Evolutionary conservation across 2,888 invertebrate genomes (phyloP), one percentile per base, ranked within the genome.

Genomic region (Adelphocoris suturalis): DNA sequence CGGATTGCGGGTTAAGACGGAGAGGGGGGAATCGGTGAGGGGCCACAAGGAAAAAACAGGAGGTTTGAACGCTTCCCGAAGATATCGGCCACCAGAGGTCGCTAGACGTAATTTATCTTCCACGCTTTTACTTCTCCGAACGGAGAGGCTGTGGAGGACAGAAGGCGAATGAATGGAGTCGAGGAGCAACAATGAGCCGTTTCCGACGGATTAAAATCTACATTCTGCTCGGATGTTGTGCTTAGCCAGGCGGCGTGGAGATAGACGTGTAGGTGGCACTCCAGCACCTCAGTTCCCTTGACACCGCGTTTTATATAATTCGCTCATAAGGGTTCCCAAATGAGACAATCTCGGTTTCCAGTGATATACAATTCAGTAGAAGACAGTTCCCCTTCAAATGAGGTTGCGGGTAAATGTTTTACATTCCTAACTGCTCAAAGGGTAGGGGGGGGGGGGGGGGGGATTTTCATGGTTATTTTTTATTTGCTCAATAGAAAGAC

Each of bases 91-190:
- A 68, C 68, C 68, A 68, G 68, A 68, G 68, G 68, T 19, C 68
- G 68, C 68, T 68, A 68, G 68, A 68, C 68, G 68, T 68, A 68
- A 68, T 68, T 68, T 68, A 68, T 68, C 68, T 68, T 68, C 68
- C 68, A 68, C 68, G 68, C 68, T 68, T 68, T 68, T 68, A 68
- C 68, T 23, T 68, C 68, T 68, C 68, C n/a, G n/a, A 37, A 37
- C 37, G 52, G 52, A 14, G 52, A 52, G 52, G 52, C 68, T 68
- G n/a, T n/a, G 68, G 27, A 68, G 68, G 68, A 68, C 68, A 23
- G 27, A 27, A 68, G 68, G 68, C 23, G 68, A 27, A 68, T 68
- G 68, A 61, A 61, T 61, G 61, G 61, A 61, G 68, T 61, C 19
- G 19, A 27, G 27, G 68, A 68, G 23, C 23, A 68, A 68, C 68